Base-by-base conservation (phyloP, 2,113 vertebrate genomes). In the Porphyrio hochstetteri region DNA sequence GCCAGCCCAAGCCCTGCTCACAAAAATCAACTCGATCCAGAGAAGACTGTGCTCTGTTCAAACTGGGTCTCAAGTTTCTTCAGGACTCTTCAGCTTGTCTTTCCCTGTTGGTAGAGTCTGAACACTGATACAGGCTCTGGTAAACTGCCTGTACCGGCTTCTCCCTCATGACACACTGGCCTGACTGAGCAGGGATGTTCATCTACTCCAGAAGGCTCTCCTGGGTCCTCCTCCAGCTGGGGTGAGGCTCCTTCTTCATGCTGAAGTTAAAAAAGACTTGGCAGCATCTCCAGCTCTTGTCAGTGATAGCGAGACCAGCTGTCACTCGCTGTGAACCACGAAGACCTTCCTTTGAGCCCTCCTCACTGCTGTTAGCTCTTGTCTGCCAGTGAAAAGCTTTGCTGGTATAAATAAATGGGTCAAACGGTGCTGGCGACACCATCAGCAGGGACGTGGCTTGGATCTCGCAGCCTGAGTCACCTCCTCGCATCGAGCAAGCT, bases 181-280 rank as follows among this genome's bases (percentile, higher is more conserved):
- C 36, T 80, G 11, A 2, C 6, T 10, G 64, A 86, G 48, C 56
- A 71, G 76, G 23, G 88, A 38, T 36, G n/a, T 16, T 86, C 90
- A 27, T 90, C 76, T 64, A 11, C 93, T 90, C 82, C 91, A 72
- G 52, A 86, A 84, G n/a, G 38, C 42, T 88, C 94, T 82, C 88
- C 69, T 40, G 77, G 59, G 61, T 48, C 20, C 69, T 48, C 20
- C 69, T 71, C 57, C 92, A 86, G 86, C 65, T 86, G 61, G 86
- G 90, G 65, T 72, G 83, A 1, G 25, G 83, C 74, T 87, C 60
- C 50, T 83, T 75, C 82, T 83, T 40, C 56, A 9, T 31, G 9
- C 64, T 1, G 14, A 38, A 83, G 52, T 5, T 23, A 23, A 82
- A 70, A 48, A 46, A 72, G 12, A 79, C 16, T 11, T 93, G 93